Conservation (phyloP, 2,113 vertebrate genomes). For the Neotoma lepida region DNA sequence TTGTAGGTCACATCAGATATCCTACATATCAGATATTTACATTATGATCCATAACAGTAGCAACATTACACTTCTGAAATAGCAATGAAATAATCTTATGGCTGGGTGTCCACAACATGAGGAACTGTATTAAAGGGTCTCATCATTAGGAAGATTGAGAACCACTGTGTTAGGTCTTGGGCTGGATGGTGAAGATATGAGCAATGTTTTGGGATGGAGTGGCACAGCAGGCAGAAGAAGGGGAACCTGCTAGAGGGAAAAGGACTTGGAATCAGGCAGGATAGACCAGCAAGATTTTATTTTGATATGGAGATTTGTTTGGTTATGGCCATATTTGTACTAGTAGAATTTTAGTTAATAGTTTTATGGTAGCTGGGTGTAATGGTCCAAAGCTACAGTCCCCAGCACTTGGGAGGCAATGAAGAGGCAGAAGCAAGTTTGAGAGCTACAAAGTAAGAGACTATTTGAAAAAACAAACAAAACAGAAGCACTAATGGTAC, state of each 20-base stretch:
- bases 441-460: background rate
- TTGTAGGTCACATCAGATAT: background rate
- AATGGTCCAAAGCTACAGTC: background rate
- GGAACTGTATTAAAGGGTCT: background rate
- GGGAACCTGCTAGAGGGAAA: background rate
- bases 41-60: background rate
- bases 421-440: background rate
- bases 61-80: background rate
- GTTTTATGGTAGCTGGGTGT: background rate
- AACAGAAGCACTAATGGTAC: background rate
- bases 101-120: background rate
- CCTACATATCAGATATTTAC: background rate
- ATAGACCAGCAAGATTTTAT: background rate
- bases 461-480: background rate
- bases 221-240: background rate
- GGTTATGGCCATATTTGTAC: background rate
- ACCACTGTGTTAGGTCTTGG: background rate
- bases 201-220: background rate
- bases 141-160: background rate
- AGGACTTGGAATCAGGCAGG: background rate
- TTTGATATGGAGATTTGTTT: conserved; percentile 9
- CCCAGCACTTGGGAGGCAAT: background rate
- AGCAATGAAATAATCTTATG: background rate
- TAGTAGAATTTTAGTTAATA: background rate
- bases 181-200: background rate